Percentiles rank a stretch among this genome's conserved stretches.
Conservation (phyloP, 2,797 vertebrate genomes). For the Cossypha niveicapilla region DNA sequence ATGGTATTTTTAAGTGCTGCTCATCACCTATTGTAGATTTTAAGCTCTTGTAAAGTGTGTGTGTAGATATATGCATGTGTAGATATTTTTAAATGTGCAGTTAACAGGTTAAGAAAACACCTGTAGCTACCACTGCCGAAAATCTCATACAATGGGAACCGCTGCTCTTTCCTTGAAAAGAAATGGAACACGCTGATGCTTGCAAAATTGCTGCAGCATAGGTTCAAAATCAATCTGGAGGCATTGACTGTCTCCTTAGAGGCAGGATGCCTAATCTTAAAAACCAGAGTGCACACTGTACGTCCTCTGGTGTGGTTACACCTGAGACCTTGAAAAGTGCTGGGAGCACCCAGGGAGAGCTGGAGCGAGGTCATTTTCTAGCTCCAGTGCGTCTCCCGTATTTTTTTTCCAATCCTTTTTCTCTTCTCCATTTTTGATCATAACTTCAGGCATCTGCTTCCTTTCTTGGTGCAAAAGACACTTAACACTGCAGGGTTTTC, state of each 20-base stretch:
- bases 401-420: background rate
- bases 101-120: background rate
- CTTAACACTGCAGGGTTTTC: background rate
- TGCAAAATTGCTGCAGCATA: background rate
- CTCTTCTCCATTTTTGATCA: background rate
- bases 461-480: background rate
- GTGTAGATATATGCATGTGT: background rate
- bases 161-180: background rate
- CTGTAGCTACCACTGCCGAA: background rate
- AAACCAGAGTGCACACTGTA: background rate
- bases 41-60: background rate
- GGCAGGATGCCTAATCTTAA: background rate
- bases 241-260: background rate
- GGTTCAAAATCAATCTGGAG: background rate
- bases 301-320: background rate
- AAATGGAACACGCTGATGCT: rapidly evolving
- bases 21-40: background rate
- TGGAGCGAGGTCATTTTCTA: background rate
- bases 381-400: background rate
- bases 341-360: background rate
- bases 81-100: background rate
- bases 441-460: background rate
- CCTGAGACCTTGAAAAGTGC: background rate
- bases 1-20: background rate
- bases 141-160: background rate